Base-by-base conservation (phyloP, 1,140 invertebrate species). In the Drosophila parabipectinata region DNA sequence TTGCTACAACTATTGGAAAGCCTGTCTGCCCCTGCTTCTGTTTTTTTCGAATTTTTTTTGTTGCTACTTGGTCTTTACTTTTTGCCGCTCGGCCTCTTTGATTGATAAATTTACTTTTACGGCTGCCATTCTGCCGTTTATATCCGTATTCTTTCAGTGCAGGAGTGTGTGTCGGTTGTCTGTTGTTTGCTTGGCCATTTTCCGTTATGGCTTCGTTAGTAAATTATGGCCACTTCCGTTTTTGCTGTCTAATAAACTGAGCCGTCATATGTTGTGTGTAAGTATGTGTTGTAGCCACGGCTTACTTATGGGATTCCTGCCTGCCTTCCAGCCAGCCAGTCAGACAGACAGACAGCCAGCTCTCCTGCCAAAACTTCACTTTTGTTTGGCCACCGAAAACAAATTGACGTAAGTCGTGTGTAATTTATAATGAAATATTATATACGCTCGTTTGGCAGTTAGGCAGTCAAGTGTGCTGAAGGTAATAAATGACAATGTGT, bases 371-470 rank as follows among this genome's bases (percentile, higher is more conserved):
- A 44, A 72, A 72, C 62, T 82, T 82, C 76, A 88, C 72, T 79
- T 88, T 57, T 77, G 77, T 56, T 64, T 74, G 77, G 81, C 80
- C 77, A 66, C 59, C 76, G 72, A 71, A 88, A 88, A 88, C 83
- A 88, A 88, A 88, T 88, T 88, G 83, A 89, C 79, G 84, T 74
- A 88, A 88, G 83, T 89, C 83, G 83, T 89, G 83, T 88, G 83
- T 88, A 88, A 88, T 88, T 88, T 88, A 88, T 83, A 88, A 88
- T 88, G 83, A 88, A 83, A 88, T 88, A 88, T 88, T 85, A 85
- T 85, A 87, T 76, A 82, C 83, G 71, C 62, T 82, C 78, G 57
- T 58, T 62, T 85, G 78, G 82, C 82, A 85, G 82, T 87, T 88
- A 82, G 83, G 78, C 82, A 85, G 82, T 64, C 82, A 87, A 87